These are phyloP conservation scores for Druon quercuslanigerum DNA, from an alignment of 1,140 invertebrate species.

Conservation along the genomic window DNA sequence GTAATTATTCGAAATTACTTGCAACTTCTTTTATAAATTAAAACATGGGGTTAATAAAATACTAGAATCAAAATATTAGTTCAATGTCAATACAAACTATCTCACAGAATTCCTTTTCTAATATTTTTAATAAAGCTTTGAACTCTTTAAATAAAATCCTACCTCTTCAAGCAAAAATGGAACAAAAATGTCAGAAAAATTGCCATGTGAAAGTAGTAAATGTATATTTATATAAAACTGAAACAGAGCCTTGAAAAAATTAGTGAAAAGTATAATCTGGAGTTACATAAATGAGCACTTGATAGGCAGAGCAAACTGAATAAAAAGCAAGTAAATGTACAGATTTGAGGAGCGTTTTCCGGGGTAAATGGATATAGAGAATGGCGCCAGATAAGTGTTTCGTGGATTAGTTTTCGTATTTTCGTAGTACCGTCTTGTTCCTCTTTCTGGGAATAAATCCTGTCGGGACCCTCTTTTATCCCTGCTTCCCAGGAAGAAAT, in stretches of 20 bases:
- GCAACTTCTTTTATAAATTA: no score
- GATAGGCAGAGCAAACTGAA: conserved; percentile 18
- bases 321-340: conserved; percentile 24
- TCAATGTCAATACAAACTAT: no score
- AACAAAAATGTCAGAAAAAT: no score
- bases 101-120: no score
- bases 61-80: no score
- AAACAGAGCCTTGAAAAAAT: conserved; percentile 1
- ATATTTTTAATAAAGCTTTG: no score
- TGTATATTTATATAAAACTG: background rate
- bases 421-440: conserved; percentile 8
- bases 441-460: conserved; percentile 21
- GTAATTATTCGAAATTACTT: no score
- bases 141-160: no score
- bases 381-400: conserved; percentile 25
- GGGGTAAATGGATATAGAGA: conserved; percentile 23
- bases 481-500: background rate
- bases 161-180: no score
- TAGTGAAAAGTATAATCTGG: conserved; percentile 14
- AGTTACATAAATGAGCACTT: background rate
- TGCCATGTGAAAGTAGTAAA: no score
- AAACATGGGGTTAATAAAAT: no score
- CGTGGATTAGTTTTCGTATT: conserved; percentile 28
- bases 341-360: conserved; percentile 13
- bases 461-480: conserved; percentile 5